Conservation (phyloP, 2,888 invertebrate species). For the Apotomis capreana region DNA sequence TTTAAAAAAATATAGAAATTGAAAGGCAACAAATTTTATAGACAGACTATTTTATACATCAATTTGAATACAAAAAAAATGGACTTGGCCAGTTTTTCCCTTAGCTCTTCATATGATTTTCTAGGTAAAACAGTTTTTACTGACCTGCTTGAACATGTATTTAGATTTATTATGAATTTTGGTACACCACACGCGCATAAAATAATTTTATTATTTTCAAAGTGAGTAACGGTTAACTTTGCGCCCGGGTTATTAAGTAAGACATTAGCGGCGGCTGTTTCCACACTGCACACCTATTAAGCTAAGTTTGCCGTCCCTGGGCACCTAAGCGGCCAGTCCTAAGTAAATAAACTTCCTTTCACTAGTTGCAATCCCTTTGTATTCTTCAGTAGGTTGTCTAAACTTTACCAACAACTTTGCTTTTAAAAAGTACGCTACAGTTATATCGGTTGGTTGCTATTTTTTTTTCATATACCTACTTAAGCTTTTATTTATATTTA, state of each 20-base stretch:
- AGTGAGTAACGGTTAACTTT: slow-evolving; percentile 14
- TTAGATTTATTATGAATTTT: too few relatives aligned
- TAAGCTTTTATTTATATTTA: too few relatives aligned
- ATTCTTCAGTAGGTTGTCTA: slow-evolving; percentile 15
- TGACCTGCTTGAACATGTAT: too few relatives aligned
- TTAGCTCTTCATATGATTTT: too few relatives aligned
- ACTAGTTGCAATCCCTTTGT: slow-evolving; percentile 20
- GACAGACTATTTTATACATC: too few relatives aligned
- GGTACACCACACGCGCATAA: too few relatives aligned
- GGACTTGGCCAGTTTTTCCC: too few relatives aligned
- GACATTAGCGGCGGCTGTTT: slow-evolving; percentile 26
- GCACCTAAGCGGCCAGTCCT: slow-evolving; percentile 33
- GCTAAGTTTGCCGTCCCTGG: slow-evolving; percentile 29
- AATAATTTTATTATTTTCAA: background rate
- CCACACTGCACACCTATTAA: slow-evolving; percentile 26
- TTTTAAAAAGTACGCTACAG: background rate
- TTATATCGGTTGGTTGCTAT: background rate
- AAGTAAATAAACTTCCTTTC: slow-evolving; percentile 33
- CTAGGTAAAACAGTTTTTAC: too few relatives aligned
- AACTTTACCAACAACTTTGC: slow-evolving; percentile 11
- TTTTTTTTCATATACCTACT: too few relatives aligned
- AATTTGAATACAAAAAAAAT: too few relatives aligned
- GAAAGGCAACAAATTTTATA: too few relatives aligned
- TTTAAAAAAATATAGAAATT: too few relatives aligned
- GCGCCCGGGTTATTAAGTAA: slow-evolving; percentile 14